Conservation (phyloP, 2,797 vertebrate genomes). For the Babyrousa celebensis region DNA sequence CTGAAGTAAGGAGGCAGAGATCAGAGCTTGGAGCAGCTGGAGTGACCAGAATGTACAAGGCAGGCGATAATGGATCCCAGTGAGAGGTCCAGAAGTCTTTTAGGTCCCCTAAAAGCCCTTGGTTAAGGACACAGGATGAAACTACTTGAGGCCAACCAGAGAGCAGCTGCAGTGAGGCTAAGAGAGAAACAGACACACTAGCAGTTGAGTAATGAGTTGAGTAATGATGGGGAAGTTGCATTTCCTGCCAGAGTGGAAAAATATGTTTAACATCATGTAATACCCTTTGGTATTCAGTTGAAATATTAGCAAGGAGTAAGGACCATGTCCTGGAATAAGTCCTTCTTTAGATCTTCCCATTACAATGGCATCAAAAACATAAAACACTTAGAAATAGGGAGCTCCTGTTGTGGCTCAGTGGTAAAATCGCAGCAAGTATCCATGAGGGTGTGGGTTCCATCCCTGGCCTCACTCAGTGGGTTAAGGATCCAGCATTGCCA, state of each 20-base stretch:
- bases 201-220: neutral
- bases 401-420: no score
- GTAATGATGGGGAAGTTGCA: neutral
- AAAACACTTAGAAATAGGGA: conserved; percentile 8
- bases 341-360: neutral
- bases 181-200: neutral
- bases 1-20: neutral
- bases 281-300: neutral
- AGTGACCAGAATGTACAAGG: neutral
- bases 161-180: neutral
- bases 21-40: neutral
- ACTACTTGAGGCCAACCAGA: neutral
- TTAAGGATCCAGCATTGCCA: no score
- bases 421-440: no score
- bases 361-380: neutral
- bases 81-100: neutral
- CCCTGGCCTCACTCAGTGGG: no score
- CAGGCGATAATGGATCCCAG: neutral
- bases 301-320: neutral
- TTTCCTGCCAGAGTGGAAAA: neutral
- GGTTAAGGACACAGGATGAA: neutral
- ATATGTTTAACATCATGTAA: neutral
- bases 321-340: neutral
- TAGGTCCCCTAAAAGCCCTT: neutral
- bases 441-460: no score